Percentiles rank a stretch among this genome's conserved stretches.
Evolutionary conservation across 2,888 invertebrate species (phyloP).

Genomic region (Abscondita cerata): DNA sequence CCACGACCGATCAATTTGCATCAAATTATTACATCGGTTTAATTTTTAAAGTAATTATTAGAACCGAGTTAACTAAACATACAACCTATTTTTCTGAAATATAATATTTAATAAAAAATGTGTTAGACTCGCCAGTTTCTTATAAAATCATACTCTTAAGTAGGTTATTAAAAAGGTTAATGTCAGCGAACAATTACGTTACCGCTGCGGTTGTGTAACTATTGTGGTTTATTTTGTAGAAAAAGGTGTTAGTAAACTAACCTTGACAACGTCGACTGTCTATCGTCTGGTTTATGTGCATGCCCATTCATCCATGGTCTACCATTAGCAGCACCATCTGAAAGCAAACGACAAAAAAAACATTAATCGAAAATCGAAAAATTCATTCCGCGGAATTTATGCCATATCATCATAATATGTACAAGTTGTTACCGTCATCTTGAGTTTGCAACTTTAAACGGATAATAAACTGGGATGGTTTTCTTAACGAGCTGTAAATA

Average conservation of each 20-base stretch:
- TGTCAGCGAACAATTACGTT: too few relatives aligned
- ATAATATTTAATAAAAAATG: not conserved
- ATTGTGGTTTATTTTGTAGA: not conserved
- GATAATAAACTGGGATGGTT: slow-evolving; percentile 17
- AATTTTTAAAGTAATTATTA: too few relatives aligned
- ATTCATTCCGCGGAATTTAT: not conserved
- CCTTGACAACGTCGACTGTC: slow-evolving; percentile 63
- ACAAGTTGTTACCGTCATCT: not conserved
- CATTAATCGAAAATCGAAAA: not conserved
- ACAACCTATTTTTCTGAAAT: not conserved
- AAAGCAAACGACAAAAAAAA: slow-evolving; percentile 40
- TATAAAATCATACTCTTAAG: too few relatives aligned
- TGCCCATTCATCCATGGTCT: slow-evolving; percentile 61
- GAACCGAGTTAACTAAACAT: too few relatives aligned
- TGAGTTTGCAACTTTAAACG: not conserved
- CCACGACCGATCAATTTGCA: too few relatives aligned
- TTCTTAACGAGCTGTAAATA: slow-evolving; percentile 22
- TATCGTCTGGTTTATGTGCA: slow-evolving; percentile 62
- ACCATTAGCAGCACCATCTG: slow-evolving; percentile 56
- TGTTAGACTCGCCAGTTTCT: not conserved
- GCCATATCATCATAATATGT: too few relatives aligned
- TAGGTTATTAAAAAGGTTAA: too few relatives aligned
- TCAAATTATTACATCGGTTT: too few relatives aligned
- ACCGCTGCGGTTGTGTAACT: too few relatives aligned
- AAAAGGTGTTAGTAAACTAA: slow-evolving; percentile 41